Evolutionary conservation across 2,113 vertebrate genomes (phyloP).

Genomic region (Dipodomys ordii): DNA sequence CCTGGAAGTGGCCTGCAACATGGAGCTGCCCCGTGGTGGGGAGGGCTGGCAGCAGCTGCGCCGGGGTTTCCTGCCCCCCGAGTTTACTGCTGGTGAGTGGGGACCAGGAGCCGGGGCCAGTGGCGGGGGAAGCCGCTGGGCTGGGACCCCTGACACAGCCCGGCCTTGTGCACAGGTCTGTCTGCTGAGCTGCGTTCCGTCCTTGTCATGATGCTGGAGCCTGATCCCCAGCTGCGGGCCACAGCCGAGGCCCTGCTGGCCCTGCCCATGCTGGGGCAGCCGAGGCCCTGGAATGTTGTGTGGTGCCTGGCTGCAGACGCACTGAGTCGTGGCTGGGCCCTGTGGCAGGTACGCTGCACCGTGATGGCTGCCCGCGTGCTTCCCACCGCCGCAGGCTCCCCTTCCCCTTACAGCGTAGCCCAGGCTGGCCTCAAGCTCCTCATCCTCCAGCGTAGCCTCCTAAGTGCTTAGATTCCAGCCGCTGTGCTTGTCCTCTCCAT

Average conservation of each 20-base stretch:
- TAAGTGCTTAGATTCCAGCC: slow-evolving; percentile 54
- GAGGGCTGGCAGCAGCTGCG: slow-evolving; percentile 95
- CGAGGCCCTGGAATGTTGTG: slow-evolving; percentile 86
- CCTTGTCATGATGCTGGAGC: slow-evolving; percentile 90
- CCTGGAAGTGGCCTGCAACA: slow-evolving; percentile 93
- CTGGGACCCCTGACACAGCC: neutral
- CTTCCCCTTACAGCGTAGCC: neutral
- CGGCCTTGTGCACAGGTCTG: slow-evolving; percentile 83
- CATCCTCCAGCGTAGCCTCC: neutral
- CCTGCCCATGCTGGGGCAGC: slow-evolving; percentile 87
- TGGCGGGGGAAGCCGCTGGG: neutral
- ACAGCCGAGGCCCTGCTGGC: slow-evolving; percentile 88
- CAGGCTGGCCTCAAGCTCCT: neutral
- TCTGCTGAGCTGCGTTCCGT: slow-evolving; percentile 90
- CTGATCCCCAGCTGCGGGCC: slow-evolving; percentile 88
- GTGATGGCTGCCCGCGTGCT: neutral
- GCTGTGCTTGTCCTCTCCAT: slow-evolving; percentile 78
- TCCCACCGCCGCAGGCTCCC: neutral
- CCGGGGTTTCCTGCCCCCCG: slow-evolving; percentile 90
- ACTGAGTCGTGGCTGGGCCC: slow-evolving; percentile 80
- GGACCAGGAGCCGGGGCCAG: neutral
- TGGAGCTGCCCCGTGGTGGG: slow-evolving; percentile 93
- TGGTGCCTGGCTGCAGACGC: slow-evolving; percentile 82
- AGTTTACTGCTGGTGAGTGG: slow-evolving; percentile 90
- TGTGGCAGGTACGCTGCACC: slow-evolving; percentile 87